phyloP scores from a whole-genome alignment of 2,888 invertebrate species.

The Drosophila buzzatii region DNA sequence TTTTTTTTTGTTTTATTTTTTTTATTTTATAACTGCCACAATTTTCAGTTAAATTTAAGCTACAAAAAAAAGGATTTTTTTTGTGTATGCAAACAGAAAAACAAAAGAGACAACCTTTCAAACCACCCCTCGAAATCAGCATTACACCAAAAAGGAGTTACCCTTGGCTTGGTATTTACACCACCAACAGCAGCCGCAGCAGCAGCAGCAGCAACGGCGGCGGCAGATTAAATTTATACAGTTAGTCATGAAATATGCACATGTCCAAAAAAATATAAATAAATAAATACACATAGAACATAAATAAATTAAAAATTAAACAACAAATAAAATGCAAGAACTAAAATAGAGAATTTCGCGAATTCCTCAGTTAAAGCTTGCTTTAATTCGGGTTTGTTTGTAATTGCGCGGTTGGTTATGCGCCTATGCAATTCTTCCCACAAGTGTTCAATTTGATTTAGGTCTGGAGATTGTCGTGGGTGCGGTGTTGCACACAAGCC shows the following conservation, averaged over 20 bases:
- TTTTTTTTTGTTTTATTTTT: no score
- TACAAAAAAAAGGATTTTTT: constrained; percentile 26
- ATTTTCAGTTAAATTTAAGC: constrained; percentile 26
- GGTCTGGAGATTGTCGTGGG: no score
- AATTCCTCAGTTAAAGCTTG: no score
- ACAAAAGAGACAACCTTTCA: constrained; percentile 1
- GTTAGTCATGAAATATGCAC: constrained; percentile 74
- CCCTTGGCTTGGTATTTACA: constrained; percentile 68
- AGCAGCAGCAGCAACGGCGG: constrained; percentile 38
- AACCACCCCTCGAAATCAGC: constrained; percentile 44
- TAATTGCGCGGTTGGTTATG: no score
- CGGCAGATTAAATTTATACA: constrained; percentile 67
- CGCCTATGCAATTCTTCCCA: no score
- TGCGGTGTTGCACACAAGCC: no score
- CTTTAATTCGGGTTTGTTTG: no score
- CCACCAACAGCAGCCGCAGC: constrained; percentile 25
- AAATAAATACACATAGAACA: constrained; percentile 52
- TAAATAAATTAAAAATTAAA: constrained; percentile 71
- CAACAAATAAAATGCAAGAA: constrained; percentile 32
- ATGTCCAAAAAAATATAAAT: constrained; percentile 54
- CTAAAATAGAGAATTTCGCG: constrained; percentile 7
- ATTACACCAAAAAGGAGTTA: constrained; percentile 74
- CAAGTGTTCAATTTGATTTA: no score
- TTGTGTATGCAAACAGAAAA: constrained; percentile 25
- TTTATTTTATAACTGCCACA: constrained; percentile 14